These are phyloP conservation scores for Leuciscus idus DNA, from an alignment of 2,113 vertebrate genomes.

Conservation along the genomic window DNA sequence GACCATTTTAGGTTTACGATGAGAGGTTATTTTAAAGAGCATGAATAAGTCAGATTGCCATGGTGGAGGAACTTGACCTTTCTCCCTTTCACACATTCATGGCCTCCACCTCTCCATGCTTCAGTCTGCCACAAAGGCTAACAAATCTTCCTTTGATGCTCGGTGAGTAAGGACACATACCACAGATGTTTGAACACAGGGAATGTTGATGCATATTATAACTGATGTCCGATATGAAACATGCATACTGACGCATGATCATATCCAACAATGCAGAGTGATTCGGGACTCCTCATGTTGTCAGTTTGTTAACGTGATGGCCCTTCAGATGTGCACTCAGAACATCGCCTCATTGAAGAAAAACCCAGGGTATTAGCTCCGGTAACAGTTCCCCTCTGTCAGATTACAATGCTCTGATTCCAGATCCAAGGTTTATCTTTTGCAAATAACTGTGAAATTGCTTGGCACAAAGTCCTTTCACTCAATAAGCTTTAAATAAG, in stretches of 20 bases:
- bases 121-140: conserved; percentile 19
- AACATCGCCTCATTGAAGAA: conserved; percentile 35
- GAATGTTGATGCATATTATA: conserved; percentile 7
- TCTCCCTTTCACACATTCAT: conserved; percentile 9
- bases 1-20: neutral
- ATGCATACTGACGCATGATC: conserved; percentile 26
- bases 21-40: conserved; percentile 22
- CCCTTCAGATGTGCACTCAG: conserved; percentile 19
- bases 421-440: conserved; percentile 66
- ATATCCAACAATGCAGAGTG: neutral
- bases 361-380: conserved; percentile 50
- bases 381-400: conserved; percentile 62
- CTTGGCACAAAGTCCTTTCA: conserved; percentile 61
- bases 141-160: conserved; percentile 38
- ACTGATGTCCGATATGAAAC: conserved; percentile 18
- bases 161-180: conserved; percentile 19
- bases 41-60: neutral
- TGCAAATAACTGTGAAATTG: conserved; percentile 69
- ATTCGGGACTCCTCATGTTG: neutral
- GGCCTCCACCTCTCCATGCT: neutral
- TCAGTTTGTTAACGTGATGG: conserved; percentile 34
- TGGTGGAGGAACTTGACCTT: conserved; percentile 32
- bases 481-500: conserved; percentile 68
- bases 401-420: conserved; percentile 62
- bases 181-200: conserved; percentile 2